Evolutionary conservation across 2,113 vertebrate genomes (phyloP).

Genomic region (Pao palembangensis): DNA sequence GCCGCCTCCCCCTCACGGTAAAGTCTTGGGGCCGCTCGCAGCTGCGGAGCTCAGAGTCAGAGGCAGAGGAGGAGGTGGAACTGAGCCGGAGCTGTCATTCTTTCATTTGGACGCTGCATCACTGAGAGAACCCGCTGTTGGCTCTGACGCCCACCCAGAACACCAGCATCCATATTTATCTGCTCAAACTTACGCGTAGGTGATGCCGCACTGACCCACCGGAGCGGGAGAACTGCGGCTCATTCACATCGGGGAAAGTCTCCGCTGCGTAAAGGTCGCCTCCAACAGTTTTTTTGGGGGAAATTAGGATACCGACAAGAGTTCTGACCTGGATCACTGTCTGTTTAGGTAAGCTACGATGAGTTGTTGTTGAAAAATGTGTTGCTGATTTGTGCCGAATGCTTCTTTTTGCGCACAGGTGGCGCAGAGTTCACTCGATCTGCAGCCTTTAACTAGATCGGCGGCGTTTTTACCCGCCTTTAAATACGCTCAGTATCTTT

Average conservation of each 20-base stretch:
- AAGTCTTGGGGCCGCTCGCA: constrained; percentile 18
- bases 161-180: neutral
- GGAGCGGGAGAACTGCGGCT: neutral
- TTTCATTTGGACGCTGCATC: constrained; percentile 2
- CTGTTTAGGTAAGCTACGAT: constrained; percentile 37
- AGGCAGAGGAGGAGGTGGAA: neutral
- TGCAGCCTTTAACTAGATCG: neutral
- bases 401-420: constrained; percentile 35
- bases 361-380: neutral
- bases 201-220: constrained; percentile 19
- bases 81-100: neutral
- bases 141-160: neutral
- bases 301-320: neutral
- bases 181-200: neutral
- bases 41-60: constrained; percentile 11
- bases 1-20: constrained; percentile 8
- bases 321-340: constrained; percentile 6
- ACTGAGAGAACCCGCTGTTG: neutral
- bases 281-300: neutral
- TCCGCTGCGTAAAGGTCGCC: neutral
- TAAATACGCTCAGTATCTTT: neutral
- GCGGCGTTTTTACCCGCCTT: neutral
- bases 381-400: neutral
- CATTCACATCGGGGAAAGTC: constrained; percentile 10
- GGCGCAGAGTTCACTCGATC: constrained; percentile 27